Evolutionary conservation across 2,888 invertebrate genomes (phyloP), one percentile per base, ranked within the genome.

Genomic region (Bombylius major): DNA sequence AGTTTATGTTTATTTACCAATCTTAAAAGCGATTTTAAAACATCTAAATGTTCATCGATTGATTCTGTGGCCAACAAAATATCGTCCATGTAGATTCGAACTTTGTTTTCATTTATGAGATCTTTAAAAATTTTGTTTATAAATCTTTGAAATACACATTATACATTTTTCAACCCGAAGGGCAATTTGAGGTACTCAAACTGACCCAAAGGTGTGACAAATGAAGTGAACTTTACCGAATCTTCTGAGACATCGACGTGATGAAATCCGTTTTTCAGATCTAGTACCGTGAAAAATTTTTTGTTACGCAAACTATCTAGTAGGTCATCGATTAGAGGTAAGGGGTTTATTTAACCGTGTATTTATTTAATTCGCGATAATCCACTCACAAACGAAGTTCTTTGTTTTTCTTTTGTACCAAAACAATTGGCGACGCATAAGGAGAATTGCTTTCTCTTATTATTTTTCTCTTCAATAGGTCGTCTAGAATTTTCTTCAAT

Each of bases 1-100:
- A 58, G 44, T 5, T 12, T 32, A 47, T 55, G 56, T 54, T 59
- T 56, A 47, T 45, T 42, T 46, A 63, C 59, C 47, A 51, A 50
- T 36, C 60, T 45, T 5, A 62, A 32, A 12, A 61, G 59, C 50
- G 51, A 33, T 34, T 46, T 57, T 23, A 58, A 55, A 23, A 48
- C 51, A 31, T 57, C 23, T 33, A 60, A 48, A 56, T 62, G 60
- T 51, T 60, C 57, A 12, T 55, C 50, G 36, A 60, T 49, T 52
- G 58, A 51, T 36, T 54, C 54, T 14, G 56, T 58, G 13, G 57
- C 57, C 11, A 62, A 56, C 44, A 64, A 39, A 11, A 65, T 58
- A 52, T 65, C 64, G 51, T 51, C 63, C 55, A 64, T 57, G 53
- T 59, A 64, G 53, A 57, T 58, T 11, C 62, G 53, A 11, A 62